Evolutionary conservation across 2,888 invertebrate genomes (phyloP).

Genomic region (Eupithecia dodoneata): DNA sequence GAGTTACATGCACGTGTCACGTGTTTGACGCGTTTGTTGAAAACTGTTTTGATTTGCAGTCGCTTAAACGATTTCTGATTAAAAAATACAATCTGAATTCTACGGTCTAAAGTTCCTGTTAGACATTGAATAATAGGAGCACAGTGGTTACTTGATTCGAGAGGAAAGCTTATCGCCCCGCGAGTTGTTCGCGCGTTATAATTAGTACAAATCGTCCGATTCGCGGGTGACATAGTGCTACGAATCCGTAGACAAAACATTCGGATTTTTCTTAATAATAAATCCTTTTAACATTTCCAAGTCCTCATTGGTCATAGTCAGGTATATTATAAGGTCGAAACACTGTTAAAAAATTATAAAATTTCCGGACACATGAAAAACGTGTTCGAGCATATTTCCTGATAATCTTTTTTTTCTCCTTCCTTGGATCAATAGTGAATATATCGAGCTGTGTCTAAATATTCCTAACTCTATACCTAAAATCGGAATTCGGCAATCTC

Average conservation of each 20-base stretch:
- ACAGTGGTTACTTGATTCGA: slow-evolving; percentile 50
- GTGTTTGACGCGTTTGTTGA: slow-evolving; percentile 8
- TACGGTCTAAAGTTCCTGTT: neutral
- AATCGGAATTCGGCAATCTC: slow-evolving; percentile 76
- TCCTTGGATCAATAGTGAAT: neutral
- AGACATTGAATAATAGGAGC: neutral
- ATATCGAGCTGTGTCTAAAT: slow-evolving; percentile 45
- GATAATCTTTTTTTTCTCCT: too few relatives aligned
- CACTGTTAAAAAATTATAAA: neutral
- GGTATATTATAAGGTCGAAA: neutral
- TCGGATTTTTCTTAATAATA: slow-evolving; percentile 5
- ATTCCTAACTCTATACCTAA: slow-evolving; percentile 44
- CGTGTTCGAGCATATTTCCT: neutral
- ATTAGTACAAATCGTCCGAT: slow-evolving; percentile 82
- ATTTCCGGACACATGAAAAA: neutral
- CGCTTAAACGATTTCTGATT: neutral
- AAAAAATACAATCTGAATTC: neutral
- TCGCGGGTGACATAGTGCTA: slow-evolving; percentile 57
- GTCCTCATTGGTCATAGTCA: neutral
- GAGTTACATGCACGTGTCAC: slow-evolving; percentile 75
- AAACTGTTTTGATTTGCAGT: slow-evolving; percentile 16
- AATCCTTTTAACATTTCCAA: neutral
- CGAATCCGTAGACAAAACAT: slow-evolving; percentile 53
- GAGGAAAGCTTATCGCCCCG: slow-evolving; percentile 77
- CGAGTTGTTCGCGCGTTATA: slow-evolving; percentile 80